Base-by-base conservation (phyloP, 2,888 invertebrate species). In the Drosophila pullipes region DNA sequence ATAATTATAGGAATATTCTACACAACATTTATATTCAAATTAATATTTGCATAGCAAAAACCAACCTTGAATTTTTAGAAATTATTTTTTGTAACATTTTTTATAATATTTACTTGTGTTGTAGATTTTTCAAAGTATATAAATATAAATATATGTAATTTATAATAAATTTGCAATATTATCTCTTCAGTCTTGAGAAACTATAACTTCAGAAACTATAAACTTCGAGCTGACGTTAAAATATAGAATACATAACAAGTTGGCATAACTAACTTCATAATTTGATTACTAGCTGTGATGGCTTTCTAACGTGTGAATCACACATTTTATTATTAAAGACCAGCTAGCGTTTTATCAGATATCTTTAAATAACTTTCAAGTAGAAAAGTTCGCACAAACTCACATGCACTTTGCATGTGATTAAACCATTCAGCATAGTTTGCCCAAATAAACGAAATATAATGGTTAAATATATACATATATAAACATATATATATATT, bases 321-420 rank as follows among this genome's bases (percentile, higher is more conserved):
- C 47, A 47, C 47, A 9, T 25, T 25, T 47, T 16, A 16, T 25
- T n/a, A 16, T 52, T 41, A 52, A 18, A 16, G 31, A 31, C 35
- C 7, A 52, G 47, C 28, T 4, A 35, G 39, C 28, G 28, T 16
- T 54, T 54, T n/a, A 31, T 18, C 31, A 33, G 16, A 10, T 6
- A 33, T 33, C 47, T 44, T 22, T 31, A 9, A 22, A 33, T 41
- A 69, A 53, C 30, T 39, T 47, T 64, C 44, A 70, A 39, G 28
- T 11, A 18, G 41, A 41, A 37, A 22, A 37, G 30, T 50, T 37
- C 31, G 22, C 39, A 22, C 44, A n/a, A 58, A 66, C 37, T 81
- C 65, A 74, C 90, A 88, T 85, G 89, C 71, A 69, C 60, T 62
- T 67, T 49, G 70, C 85, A 81, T 88, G 90, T 90, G 90, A 85